phyloP scores from a whole-genome alignment of 2,888 invertebrate species.

The Oligia fasciuncula region DNA sequence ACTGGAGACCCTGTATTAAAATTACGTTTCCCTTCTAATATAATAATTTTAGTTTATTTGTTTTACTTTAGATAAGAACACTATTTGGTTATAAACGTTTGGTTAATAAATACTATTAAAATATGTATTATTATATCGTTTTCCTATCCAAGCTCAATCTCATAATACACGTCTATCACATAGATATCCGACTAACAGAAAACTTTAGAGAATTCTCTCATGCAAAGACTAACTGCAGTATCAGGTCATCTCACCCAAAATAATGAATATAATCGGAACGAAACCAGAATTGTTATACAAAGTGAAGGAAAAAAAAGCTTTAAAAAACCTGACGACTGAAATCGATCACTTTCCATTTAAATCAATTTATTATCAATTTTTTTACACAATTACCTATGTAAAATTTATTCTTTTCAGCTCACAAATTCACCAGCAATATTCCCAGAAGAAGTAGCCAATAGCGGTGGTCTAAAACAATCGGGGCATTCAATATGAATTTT shows the following conservation, averaged over 20 bases:
- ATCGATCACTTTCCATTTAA: neutral
- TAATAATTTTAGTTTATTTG: too few relatives aligned
- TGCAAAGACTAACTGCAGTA: neutral
- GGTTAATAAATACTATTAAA: too few relatives aligned
- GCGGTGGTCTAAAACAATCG: conserved; percentile 60
- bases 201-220: neutral
- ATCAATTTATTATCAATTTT: neutral
- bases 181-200: neutral
- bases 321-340: neutral
- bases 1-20: too few relatives aligned
- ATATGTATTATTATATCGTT: too few relatives aligned
- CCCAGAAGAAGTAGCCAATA: conserved; percentile 19
- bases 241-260: neutral
- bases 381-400: neutral
- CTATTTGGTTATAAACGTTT: too few relatives aligned
- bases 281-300: neutral
- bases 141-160: too few relatives aligned
- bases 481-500: conserved; percentile 56
- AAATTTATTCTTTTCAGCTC: conserved; percentile 4
- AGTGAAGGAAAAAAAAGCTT: neutral
- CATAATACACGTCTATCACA: too few relatives aligned
- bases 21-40: too few relatives aligned
- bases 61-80: too few relatives aligned
- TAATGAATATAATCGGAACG: neutral
- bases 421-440: conserved; percentile 28